Percentiles rank a stretch among this genome's conserved stretches.
Evolutionary conservation across 2,888 invertebrate genomes (phyloP).

Genomic region (Eubasilissa splendida): DNA sequence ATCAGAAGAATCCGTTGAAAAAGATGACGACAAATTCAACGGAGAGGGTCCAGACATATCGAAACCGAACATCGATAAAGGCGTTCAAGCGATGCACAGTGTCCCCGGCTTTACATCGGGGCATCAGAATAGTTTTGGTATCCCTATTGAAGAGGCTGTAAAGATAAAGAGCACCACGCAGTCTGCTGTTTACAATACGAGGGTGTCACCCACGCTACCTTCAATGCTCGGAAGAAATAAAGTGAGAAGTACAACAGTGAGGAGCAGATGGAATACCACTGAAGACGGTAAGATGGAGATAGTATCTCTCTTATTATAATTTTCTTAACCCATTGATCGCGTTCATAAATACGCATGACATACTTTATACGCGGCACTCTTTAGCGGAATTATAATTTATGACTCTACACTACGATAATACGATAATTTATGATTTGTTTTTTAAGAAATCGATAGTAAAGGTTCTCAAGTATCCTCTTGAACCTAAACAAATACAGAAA

Average conservation of each 20-base stretch:
- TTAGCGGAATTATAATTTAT: too few relatives aligned
- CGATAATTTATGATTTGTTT: too few relatives aligned
- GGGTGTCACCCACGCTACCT: slow-evolving; percentile 78
- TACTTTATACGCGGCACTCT: too few relatives aligned
- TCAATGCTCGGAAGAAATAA: slow-evolving; percentile 65
- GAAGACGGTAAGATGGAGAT: slow-evolving; percentile 65
- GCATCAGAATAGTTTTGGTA: slow-evolving; percentile 76
- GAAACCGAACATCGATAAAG: slow-evolving; percentile 41
- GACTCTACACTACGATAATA: too few relatives aligned
- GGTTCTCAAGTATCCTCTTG: too few relatives aligned
- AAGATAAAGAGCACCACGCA: slow-evolving; percentile 71
- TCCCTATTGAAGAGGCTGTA: slow-evolving; percentile 76
- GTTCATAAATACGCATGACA: too few relatives aligned
- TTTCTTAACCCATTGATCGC: too few relatives aligned
- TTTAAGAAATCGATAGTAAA: too few relatives aligned
- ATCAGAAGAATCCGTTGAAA: slow-evolving; percentile 45
- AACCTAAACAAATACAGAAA: too few relatives aligned
- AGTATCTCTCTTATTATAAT: too few relatives aligned
- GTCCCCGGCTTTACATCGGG: slow-evolving; percentile 73
- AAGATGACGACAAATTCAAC: slow-evolving; percentile 51
- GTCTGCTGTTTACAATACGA: slow-evolving; percentile 69
- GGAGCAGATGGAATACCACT: slow-evolving; percentile 63
- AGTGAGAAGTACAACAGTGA: slow-evolving; percentile 60
- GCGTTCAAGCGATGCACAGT: slow-evolving; percentile 3
- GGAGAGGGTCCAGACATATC: slow-evolving; percentile 57